Percentiles rank a stretch among this genome's conserved stretches.
Evolutionary conservation across 1,140 invertebrate genomes (phyloP).

Genomic region (Sitodiplosis mosellana): DNA sequence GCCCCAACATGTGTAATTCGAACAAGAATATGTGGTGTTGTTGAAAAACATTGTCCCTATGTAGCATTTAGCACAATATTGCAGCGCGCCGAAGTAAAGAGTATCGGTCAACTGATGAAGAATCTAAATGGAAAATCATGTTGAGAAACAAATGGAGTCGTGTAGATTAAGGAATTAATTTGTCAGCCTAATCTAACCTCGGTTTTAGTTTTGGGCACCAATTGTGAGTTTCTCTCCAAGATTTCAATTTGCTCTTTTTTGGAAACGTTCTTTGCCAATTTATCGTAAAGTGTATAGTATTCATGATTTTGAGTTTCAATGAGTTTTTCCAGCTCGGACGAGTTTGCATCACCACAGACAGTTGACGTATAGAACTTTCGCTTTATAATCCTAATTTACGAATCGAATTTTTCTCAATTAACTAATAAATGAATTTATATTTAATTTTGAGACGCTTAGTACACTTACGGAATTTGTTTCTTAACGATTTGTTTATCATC

Average conservation of each 20-base stretch:
- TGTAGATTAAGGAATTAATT: not conserved
- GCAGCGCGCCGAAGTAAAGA: not conserved
- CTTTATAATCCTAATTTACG: not conserved
- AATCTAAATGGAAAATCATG: not conserved
- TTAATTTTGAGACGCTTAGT: too few relatives aligned
- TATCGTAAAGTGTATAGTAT: not conserved
- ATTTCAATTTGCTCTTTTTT: not conserved
- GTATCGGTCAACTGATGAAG: not conserved
- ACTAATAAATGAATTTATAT: too few relatives aligned
- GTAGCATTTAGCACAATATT: not conserved
- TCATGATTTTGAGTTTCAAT: not conserved
- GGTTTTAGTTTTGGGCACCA: not conserved
- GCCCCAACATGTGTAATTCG: not conserved
- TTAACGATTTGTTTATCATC: not conserved
- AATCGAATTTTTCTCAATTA: too few relatives aligned
- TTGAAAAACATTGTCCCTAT: not conserved
- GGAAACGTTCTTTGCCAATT: not conserved
- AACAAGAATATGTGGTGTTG: not conserved
- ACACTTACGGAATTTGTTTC: not conserved
- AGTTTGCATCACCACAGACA: not conserved
- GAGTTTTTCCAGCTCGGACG: not conserved
- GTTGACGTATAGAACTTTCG: not conserved
- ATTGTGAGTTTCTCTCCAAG: not conserved
- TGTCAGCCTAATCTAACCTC: not conserved
- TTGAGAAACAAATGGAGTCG: not conserved